Evolutionary conservation across 2,797 vertebrate genomes (phyloP), one percentile per base, ranked within the genome.

Genomic region (Lagodon rhomboides): DNA sequence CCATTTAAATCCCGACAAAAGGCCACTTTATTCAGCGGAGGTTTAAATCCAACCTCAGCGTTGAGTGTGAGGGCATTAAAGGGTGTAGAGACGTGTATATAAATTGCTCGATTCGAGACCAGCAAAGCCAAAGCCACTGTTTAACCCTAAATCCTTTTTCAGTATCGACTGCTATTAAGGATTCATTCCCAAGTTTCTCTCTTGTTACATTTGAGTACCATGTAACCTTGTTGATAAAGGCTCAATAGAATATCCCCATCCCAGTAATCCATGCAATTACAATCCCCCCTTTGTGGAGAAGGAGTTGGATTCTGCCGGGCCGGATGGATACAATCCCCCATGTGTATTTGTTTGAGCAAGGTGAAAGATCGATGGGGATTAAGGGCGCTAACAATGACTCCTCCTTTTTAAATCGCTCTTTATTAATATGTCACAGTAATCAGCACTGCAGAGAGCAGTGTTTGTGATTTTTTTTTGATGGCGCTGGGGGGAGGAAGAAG

Each of bases 291-390:
- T 95, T 95, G 93, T 94, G 73, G 51, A 30, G 73, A 78, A 79
- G 68, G 80, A 62, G 85, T 53, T 79, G 79, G 91, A 90, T 92
- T 94, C 86, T 81, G 70, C 71, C 0, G 61, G 81, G 76, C 73
- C 12, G 58, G 84, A 89, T 46, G 81, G 85, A 87, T 75, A 66
- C 75, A 75, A 87, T 79, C 82, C 87, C 83, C 85, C 56, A 6
- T 34, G 75, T 0, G 73, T 34, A 82, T 92, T 91, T 90, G 86
- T 90, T 91, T 87, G 83, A 93, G 87, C 73, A 79, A 89, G 88
- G 92, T 93, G 88, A 93, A 94, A 93, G 92, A 95, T 93, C 80
- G 89, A 93, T 89, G 88, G 87, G 92, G 93, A 93, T 93, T 94
- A 93, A 81, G n/a, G n/a, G 68, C 74, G 53, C 34, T 38, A 84